Base-by-base conservation (phyloP, 2,797 vertebrate genomes). In the Poeciliopsis infans region DNA sequence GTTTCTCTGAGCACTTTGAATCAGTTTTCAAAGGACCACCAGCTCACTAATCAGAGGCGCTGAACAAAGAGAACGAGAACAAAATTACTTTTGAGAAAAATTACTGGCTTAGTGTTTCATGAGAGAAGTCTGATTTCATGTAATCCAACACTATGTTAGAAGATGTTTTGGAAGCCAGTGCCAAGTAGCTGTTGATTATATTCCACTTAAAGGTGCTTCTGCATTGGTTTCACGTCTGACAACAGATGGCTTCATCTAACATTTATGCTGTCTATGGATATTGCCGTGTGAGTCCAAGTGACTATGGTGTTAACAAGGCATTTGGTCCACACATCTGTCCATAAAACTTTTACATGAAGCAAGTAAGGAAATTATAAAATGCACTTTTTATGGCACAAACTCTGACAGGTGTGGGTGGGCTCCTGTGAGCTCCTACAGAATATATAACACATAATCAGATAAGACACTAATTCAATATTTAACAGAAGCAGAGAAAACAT, bases 401-500 rank as follows among this genome's bases (percentile, higher is more conserved):
- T 78, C 43, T 72, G 45, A 53, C 68, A 75, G 31, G 55, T 79
- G 51, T 79, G 68, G 81, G 43, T 20, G 1, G 68, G 25, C 68
- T 68, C 47, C 73, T 46, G 77, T 28, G 76, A 79, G 57, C 72
- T 70, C 47, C 68, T 47, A n/a, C 55, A 75, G 45, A 64, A 59
- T 73, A 85, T 82, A 76, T 72, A 74, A 83, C 68, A 80, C 74
- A 41, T 85, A 83, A 88, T 90, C 77, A 87, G 70, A 68, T 51
- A 5, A 16, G 74, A 79, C 80, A 73, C 74, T 83, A 89, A 87
- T 81, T 91, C 83, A 87, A 88, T 89, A 89, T 87, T 77, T 79
- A 82, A 84, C 72, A 80, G 82, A 86, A 87, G 84, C 82, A 91
- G 81, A 88, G 90, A 87, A 88, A 86, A 81, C 77, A 57, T 59